Evolutionary conservation across 2,797 vertebrate species (phyloP), one percentile per base, ranked within the genome.

Genomic region (Denticeps clupeoides): DNA sequence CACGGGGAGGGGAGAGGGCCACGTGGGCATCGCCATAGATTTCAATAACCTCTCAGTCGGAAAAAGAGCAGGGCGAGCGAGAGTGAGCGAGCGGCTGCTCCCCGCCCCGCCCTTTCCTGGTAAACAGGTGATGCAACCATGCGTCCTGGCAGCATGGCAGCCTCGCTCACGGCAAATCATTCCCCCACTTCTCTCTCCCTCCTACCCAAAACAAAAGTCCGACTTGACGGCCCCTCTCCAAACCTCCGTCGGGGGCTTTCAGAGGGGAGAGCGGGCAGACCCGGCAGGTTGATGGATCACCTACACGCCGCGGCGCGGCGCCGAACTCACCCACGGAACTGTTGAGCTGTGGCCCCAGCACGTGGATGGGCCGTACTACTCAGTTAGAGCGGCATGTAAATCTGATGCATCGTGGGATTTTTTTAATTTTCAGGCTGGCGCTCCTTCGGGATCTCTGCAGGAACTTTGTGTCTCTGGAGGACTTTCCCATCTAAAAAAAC

Each of bases 241-340:
- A 65, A 60, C 73, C 78, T 75, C 59, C 59, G 74, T 77, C 69
- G 73, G 62, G 49, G 54, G 50, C 55, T 55, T 71, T 70, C 59
- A 60, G 63, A 65, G 69, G 41, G 45, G 52, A 55, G 27, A 53
- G 62, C 63, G 65, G 67, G 63, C 65, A 68, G 65, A 67, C 64
- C 61, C 59, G 47, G 51, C 55, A 29, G 47, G 41, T 64, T 82
- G 80, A 82, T 82, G 78, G 75, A 80, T 84, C 65, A 73, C 75
- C 64, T 70, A 68, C 67, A 73, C 28, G 49, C 59, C 53, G 62
- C 66, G 55, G 69, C 43, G 54, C 73, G 75, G 73, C 38, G 47
- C 68, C 63, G 68, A 77, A 73, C 70, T 78, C 72, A 65, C 69
- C 70, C 68, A 65, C 51, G 62, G 72, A 75, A 82, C 74, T 80